Conservation (phyloP, 1,140 invertebrate genomes). For the Lithobius niger region DNA sequence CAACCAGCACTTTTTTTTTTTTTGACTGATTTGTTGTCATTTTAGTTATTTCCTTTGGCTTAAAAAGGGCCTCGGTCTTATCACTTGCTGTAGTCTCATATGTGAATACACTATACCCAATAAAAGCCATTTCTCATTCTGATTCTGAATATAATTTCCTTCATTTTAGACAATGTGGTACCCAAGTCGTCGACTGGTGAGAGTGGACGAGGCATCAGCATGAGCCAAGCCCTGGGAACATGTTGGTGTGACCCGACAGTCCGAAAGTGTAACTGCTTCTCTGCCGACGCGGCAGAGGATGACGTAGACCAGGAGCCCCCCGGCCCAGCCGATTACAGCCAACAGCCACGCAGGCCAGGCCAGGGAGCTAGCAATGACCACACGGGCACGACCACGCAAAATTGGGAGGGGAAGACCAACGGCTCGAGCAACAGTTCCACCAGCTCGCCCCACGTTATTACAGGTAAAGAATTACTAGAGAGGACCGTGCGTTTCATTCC, state of each 20-base stretch:
- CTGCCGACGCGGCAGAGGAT: slow-evolving; percentile 10
- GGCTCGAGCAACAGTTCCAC: too few relatives aligned
- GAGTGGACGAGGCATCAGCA: slow-evolving; percentile 18
- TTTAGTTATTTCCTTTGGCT: too few relatives aligned
- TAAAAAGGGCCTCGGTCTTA: too few relatives aligned
- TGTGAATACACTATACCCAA: too few relatives aligned
- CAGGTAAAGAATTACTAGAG: too few relatives aligned
- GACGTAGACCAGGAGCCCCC: background rate
- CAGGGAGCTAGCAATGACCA: background rate
- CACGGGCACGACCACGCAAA: slow-evolving; percentile 29
- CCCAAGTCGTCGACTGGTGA: background rate
- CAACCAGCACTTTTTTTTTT: too few relatives aligned
- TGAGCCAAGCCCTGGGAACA: slow-evolving; percentile 16
- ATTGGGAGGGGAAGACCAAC: slow-evolving; percentile 29
- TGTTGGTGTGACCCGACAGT: slow-evolving; percentile 24
- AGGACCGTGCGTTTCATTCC: too few relatives aligned
- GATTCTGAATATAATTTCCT: too few relatives aligned
- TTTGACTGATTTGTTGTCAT: too few relatives aligned
- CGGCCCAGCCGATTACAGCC: slow-evolving; percentile 15
- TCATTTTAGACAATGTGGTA: slow-evolving; percentile 1
- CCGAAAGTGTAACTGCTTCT: slow-evolving; percentile 3
- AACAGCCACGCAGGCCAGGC: background rate
- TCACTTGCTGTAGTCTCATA: too few relatives aligned
- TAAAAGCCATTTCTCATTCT: too few relatives aligned
- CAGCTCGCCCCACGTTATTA: too few relatives aligned